Evolutionary conservation across 2,888 invertebrate genomes (phyloP), one percentile per base, ranked within the genome.

Genomic region (Melieria crassipennis): DNA sequence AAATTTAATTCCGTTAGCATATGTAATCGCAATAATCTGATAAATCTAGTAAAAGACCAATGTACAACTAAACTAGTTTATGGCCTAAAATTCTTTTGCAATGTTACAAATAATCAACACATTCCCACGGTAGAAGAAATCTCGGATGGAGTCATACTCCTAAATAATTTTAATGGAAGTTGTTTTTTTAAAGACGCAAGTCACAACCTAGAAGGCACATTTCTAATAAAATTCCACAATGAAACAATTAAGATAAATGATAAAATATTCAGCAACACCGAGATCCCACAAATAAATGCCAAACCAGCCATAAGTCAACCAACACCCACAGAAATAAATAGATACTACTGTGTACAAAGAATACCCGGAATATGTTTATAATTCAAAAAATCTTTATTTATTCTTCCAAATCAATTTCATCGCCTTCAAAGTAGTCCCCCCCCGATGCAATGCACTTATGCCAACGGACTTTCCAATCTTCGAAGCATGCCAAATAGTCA

Each of bases 101-200:
- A 30, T 30, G 30, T 30, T 30, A 30, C 30, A 30, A 30, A 30
- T 30, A 30, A 30, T 30, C 30, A 30, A 30, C 30, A 30, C 30
- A 3, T 30, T 30, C 30, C 30, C 30, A 30, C 30, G 2, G 30
- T 30, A 30, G 30, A 30, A 30, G 30, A 30, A 30, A 30, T 30
- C 30, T 30, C 30, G 30, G 30, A 30, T 30, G 30, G 30, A 30
- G 30, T 30, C 30, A 30, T 30, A 30, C 30, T 71, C 3, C 10
- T 67, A 11, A 66, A 66, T 56, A 61, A 62, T 2, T 66, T 61
- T 47, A 56, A 71, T 61, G n/a, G 61, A 50, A 50, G 50, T 50
- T 50, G 50, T 50, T 50, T 10, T 3, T 50, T 50, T 2, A 50
- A 50, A 50, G 50, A 50, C 50, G 7, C 50, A 11, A 10, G 11